Evolutionary conservation across 2,888 invertebrate genomes (phyloP), one percentile per base, ranked within the genome.

Genomic region (Torymus tubicola): DNA sequence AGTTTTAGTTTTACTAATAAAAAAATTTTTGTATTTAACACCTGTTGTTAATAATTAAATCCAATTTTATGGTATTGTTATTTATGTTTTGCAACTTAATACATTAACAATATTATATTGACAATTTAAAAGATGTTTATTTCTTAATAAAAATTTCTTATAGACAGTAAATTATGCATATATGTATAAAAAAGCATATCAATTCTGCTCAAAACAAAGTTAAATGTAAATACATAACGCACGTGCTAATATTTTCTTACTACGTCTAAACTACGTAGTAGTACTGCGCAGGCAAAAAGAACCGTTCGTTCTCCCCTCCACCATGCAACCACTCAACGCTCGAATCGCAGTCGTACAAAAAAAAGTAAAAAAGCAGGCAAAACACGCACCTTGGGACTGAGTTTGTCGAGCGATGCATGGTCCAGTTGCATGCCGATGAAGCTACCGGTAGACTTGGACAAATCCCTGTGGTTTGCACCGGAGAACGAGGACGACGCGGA

Each of bases 361-460:
- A 31, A 64, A 64, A 31, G 21, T 13, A 24, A 53, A 0, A 50
- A 60, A 75, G 8, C 12, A 11, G 16, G 8, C 13, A 42, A 21
- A 11, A 24, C 4, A 64, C 24, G 4, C n/a, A 82, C 82, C 91
- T 95, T 95, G 0, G 94, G 94, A 86, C 94, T 94, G 16, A 94
- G 90, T 87, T 94, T 94, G 83, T 93, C 92, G 70, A 89, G 88
- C 60, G 80, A 70, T n/a, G 81, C 76, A 52, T 61, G 11, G n/a
- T 77, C 71, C 14, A 60, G 67, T 14, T 71, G 72, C 61, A 76
- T 60, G 11, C 74, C 75, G 61, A 77, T 21, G 58, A 80, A 74
- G 72, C 72, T 75, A 31, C 74, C 78, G 11, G 71, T 58, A 12
- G 71, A 80, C 24, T 58, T 76, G 76, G 81, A 71, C 11, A 75